Evolutionary conservation across 2,113 vertebrate genomes (phyloP).

Genomic region (Meriones unguiculatus): DNA sequence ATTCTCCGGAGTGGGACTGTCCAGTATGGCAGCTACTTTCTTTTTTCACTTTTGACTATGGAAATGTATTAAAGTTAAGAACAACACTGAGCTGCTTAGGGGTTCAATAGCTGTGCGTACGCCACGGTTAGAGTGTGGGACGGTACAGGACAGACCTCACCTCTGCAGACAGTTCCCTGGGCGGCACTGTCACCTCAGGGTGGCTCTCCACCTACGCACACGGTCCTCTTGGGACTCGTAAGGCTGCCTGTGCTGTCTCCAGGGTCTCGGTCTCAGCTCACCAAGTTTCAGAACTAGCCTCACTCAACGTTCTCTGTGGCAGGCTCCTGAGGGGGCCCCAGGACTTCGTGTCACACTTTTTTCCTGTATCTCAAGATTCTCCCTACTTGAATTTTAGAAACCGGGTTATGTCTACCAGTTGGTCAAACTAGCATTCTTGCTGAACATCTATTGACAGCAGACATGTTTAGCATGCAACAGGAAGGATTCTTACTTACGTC

Average conservation of each 20-base stretch:
- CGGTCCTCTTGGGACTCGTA: neutral
- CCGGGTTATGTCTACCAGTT: neutral
- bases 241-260: neutral
- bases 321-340: neutral
- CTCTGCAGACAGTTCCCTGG: neutral
- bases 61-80: conserved; percentile 8
- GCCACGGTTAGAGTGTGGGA: rapidly evolving
- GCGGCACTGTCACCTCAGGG: neutral
- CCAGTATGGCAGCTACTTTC: neutral
- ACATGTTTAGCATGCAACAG: neutral
- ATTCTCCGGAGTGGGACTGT: neutral
- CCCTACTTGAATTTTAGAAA: conserved; percentile 33
- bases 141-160: neutral
- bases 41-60: neutral
- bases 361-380: neutral
- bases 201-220: neutral
- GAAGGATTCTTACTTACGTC: conserved; percentile 17
- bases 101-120: neutral
- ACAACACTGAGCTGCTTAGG: neutral
- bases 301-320: neutral
- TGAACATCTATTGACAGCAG: neutral
- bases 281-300: neutral
- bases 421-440: neutral
- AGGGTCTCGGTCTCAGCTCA: neutral
- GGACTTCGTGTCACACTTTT: neutral